phyloP scores from a whole-genome alignment of 2,113 vertebrate species.

The Hippocampus barbouri region DNA sequence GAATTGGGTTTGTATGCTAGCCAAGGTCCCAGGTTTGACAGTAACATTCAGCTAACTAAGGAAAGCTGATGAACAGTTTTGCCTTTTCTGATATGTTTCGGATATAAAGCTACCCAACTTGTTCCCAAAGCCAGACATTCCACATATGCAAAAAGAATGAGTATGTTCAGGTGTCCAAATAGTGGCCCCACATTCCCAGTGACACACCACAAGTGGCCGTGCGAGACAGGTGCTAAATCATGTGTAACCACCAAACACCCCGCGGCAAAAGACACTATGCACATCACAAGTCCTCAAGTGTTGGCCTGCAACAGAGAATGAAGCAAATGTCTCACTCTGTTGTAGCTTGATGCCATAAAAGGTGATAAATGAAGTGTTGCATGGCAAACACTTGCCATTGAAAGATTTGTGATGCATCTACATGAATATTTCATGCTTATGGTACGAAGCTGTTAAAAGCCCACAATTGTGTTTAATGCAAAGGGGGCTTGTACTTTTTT shows the following conservation, averaged over 20 bases:
- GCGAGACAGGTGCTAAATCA: conserved; percentile 30
- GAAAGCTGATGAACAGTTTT: not conserved
- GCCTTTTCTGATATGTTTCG: not conserved
- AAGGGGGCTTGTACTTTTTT: not conserved
- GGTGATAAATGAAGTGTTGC: conserved; percentile 15
- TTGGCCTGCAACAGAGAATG: conserved; percentile 14
- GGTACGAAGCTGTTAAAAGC: not conserved
- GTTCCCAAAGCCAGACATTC: not conserved
- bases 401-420: not conserved
- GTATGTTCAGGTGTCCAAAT: conserved; percentile 17
- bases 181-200: conserved; percentile 6
- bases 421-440: not conserved
- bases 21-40: too few species aligned
- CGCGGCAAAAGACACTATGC: conserved; percentile 44
- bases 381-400: not conserved
- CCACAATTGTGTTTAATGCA: conserved; percentile 2
- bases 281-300: conserved; percentile 40
- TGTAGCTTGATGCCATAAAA: conserved; percentile 49
- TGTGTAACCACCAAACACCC: conserved; percentile 37
- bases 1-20: too few species aligned
- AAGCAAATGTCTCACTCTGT: conserved; percentile 27
- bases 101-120: not conserved
- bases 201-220: conserved; percentile 25
- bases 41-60: not conserved
- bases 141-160: not conserved